Evolutionary conservation across 2,113 vertebrate species (phyloP), one percentile per base, ranked within the genome.

Genomic region (Cynocephalus volans): DNA sequence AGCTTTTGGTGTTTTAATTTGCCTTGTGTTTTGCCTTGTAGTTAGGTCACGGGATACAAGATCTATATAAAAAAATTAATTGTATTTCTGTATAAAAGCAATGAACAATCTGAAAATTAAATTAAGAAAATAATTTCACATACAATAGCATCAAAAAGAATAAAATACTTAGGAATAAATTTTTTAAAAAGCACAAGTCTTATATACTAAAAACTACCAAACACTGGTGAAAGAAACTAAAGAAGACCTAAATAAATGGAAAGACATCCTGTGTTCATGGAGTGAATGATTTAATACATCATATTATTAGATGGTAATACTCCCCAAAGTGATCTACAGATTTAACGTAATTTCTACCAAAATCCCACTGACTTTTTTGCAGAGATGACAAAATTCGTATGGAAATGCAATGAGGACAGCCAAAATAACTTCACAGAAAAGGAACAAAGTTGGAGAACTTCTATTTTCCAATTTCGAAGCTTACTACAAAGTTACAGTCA

Each of bases 91-190:
- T 56, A 31, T 31, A 54, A 6, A 5, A 56, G 12, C 17, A 64
- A 58, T 73, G 65, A 85, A 26, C 12, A 69, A 41, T 24, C 31
- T 67, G 41, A 82, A 94, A 82, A 77, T 90, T 23, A 75, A 89
- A 75, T 60, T 81, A 70, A 81, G 65, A 90, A 95, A 93, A 85
- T 93, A 56, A 93, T 88, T 93, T 23, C 76, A 41, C 11, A 50
- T 56, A 64, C 24, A 80, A 76, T 69, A 84, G 26, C n/a, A n/a
- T 67, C 15, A 50, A 88, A 64, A 88, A 82, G 21, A 23, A 77
- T 52, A 82, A 85, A 65, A 73, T 70, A 41, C 56, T 95, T 67
- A 60, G 92, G 26, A 73, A 79, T 72, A 24, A 72, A 81, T 17
- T 86, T 45, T 62, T 54, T 64, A 69, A 79, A 85, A 75, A 67